A percentile compares a stretch with the other conserved stretches of the same genome.
These are phyloP conservation scores for Meloidogyne floridensis DNA, from an alignment of 1,140 invertebrate genomes.

Conservation along the genomic window DNA sequence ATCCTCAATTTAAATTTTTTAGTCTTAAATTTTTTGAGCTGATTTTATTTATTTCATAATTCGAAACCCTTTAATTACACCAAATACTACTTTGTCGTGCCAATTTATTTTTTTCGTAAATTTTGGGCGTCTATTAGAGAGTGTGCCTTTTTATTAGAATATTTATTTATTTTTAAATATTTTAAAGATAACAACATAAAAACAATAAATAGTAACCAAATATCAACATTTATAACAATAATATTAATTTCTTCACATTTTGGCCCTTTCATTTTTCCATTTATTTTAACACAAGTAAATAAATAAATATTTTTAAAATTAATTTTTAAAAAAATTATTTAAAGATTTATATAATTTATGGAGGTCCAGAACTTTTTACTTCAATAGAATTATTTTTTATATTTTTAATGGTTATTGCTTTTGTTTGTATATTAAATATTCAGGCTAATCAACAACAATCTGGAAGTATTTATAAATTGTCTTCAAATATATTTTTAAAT, in stretches of 20 bases:
- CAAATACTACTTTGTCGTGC: no score
- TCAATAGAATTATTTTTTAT: slow-evolving; percentile 21
- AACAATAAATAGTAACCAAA: background rate
- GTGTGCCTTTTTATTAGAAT: no score
- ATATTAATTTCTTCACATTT: slow-evolving; percentile 19
- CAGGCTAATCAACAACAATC: slow-evolving; percentile 23
- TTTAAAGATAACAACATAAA: background rate
- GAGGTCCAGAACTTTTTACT: slow-evolving; percentile 24
- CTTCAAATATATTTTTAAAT: no score
- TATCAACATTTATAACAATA: background rate
- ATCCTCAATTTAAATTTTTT: no score
- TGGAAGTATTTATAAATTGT: background rate
- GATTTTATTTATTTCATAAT: no score
- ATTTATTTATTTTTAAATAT: no score
- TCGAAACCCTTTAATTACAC: no score
- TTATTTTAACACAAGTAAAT: slow-evolving; percentile 30
- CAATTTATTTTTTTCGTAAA: no score
- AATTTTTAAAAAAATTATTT: background rate
- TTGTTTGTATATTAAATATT: slow-evolving; percentile 29
- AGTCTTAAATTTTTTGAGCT: no score
- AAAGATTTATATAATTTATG: slow-evolving; percentile 26
- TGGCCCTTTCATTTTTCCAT: slow-evolving; percentile 19
- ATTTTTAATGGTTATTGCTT: slow-evolving; percentile 27
- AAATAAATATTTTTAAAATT: background rate
- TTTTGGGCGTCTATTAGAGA: no score